Percentiles rank a stretch among this genome's conserved stretches.
Conservation (phyloP, 2,888 invertebrate genomes). For the Dynastes hyllus region DNA sequence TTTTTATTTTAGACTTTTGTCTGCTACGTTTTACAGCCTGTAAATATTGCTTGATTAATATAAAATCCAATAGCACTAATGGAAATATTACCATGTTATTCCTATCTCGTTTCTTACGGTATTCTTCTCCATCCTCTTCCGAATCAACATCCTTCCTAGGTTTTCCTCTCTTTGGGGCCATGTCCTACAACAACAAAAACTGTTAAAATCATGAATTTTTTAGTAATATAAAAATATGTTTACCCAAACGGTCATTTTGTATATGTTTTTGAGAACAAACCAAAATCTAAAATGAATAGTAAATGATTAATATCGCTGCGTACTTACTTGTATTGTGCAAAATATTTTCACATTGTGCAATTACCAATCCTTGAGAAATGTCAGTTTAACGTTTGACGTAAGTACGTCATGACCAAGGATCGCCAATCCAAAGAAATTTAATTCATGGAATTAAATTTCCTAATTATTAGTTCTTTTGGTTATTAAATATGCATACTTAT, state of each 20-base stretch:
- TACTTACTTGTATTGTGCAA: constrained; percentile 50
- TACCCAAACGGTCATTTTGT: constrained; percentile 48
- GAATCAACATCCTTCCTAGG: constrained; percentile 75
- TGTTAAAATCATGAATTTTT: background rate
- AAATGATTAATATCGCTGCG: constrained; percentile 43
- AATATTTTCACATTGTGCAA: constrained; percentile 52
- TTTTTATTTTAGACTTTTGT: constrained; percentile 84
- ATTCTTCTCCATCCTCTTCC: constrained; percentile 80
- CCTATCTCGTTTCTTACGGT: constrained; percentile 82
- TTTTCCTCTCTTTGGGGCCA: constrained; percentile 66
- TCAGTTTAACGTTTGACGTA: background rate
- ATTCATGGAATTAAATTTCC: background rate
- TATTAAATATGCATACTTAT: no score
- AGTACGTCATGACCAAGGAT: constrained; percentile 2
- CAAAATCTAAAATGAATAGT: constrained; percentile 31
- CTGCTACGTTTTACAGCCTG: constrained; percentile 89
- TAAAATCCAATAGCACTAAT: no score
- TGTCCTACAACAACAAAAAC: constrained; percentile 54
- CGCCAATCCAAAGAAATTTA: background rate
- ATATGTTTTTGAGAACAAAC: constrained; percentile 37
- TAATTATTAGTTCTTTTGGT: no score
- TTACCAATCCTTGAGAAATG: constrained; percentile 32
- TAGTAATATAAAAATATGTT: constrained; percentile 7
- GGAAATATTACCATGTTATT: constrained; percentile 80
- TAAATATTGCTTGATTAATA: constrained; percentile 6